Base-by-base conservation (phyloP, 2,797 vertebrate species). In the Poecile montanus region DNA sequence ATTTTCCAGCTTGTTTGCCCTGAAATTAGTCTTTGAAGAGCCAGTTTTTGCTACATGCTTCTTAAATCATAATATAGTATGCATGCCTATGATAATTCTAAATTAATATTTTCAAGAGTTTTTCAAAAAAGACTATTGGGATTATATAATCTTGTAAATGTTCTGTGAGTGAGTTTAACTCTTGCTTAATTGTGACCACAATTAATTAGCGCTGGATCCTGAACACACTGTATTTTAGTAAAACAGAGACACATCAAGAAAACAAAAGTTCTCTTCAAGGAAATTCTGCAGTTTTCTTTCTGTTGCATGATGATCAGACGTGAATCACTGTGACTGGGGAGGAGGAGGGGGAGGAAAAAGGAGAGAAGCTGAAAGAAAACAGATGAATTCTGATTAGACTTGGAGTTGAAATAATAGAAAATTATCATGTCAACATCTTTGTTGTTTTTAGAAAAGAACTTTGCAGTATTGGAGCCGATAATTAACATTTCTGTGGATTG, bases 381-480 rank as follows among this genome's bases (percentile, higher is more conserved):
- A 67, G 14, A 42, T 30, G 60, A 86, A 78, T 91, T 89, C 54
- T 79, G 54, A 89, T 78, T 85, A 75, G 44, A 48, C 30, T 93
- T 68, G 30, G 38, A 62, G 16, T 8, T 72, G 38, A 81, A 92
- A 87, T 86, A 91, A 74, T 48, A 84, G 27, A 78, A 92, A 82
- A 91, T 72, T 65, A 40, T 54, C 27, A 60, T 77, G 48, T 7
- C 32, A 47, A 80, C 14, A 36, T 40, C 11, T 71, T 83, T 57
- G 21, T 54, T 85, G 45, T 13, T 76, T 91, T 82, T 51, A 72
- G 51, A 85, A 75, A 68, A 27, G 89, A 89, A 72, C 9, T 19
- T 26, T 81, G 32, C 63, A 51, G 36, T 19, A 30, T 17, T 61
- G 16, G 26, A 89, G 32, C 48, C 73, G 87, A 29, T 81, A 73